Evolutionary conservation across 2,797 vertebrate species (phyloP).

Genomic region (Podargus strigoides): DNA sequence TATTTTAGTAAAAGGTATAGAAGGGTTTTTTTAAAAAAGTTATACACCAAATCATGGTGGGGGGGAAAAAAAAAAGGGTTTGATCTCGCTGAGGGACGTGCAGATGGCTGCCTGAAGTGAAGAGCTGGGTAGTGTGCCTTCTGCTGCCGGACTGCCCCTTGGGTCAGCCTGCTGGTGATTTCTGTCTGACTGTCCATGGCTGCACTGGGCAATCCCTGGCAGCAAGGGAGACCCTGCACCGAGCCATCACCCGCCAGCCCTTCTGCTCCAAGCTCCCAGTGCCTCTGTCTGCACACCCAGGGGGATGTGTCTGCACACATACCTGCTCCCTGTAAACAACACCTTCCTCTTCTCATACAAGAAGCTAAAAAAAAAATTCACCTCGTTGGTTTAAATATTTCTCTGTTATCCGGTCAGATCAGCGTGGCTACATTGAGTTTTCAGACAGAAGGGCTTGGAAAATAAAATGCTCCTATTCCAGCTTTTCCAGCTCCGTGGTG

Average conservation of each 20-base stretch:
- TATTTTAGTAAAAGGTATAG: neutral
- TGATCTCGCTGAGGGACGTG: rapidly evolving
- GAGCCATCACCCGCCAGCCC: no score
- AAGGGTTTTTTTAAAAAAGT: neutral
- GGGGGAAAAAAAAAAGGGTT: neutral
- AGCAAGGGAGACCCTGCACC: neutral
- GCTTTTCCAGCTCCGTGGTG: neutral
- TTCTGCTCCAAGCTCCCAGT: neutral
- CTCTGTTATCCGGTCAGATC: rapidly evolving
- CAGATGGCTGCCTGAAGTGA: rapidly evolving
- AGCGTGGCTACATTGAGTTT: rapidly evolving
- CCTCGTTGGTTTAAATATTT: neutral
- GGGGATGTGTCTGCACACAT: neutral
- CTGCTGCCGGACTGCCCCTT: neutral
- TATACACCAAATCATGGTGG: neutral
- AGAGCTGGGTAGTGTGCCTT: neutral
- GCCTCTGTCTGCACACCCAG: no score
- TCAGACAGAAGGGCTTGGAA: neutral
- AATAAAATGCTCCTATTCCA: neutral
- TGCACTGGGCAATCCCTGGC: neutral
- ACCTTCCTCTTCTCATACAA: neutral
- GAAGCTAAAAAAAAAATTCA: neutral
- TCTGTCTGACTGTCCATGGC: neutral
- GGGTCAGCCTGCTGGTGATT: neutral
- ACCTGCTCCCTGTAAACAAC: neutral